Evolutionary conservation across 2,888 invertebrate species (phyloP).

Genomic region (Leptura quadrifasciata): DNA sequence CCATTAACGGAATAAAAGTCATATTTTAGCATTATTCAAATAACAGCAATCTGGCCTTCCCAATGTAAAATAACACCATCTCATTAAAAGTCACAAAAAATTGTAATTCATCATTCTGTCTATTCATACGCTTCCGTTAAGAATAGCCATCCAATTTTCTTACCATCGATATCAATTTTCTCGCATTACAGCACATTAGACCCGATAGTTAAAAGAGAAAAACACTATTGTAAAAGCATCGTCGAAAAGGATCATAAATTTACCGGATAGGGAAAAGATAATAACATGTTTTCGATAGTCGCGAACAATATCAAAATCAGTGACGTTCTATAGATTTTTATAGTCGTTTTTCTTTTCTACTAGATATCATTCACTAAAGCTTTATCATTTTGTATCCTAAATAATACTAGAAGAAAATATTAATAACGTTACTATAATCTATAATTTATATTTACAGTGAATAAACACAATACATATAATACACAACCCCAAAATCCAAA

Average conservation of each 20-base stretch:
- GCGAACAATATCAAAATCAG: constrained; percentile 16
- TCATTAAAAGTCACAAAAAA: constrained; percentile 32
- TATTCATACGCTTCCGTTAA: constrained; percentile 10
- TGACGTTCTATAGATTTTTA: constrained; percentile 15
- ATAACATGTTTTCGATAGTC: constrained; percentile 17
- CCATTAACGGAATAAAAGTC: background rate
- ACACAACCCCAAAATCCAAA: too few relatives aligned
- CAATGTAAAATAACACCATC: constrained; percentile 25
- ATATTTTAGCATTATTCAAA: background rate
- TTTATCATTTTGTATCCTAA: too few relatives aligned
- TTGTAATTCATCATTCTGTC: constrained; percentile 37
- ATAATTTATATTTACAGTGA: too few relatives aligned
- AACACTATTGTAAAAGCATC: constrained; percentile 35
- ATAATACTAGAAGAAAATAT: too few relatives aligned
- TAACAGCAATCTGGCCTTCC: background rate
- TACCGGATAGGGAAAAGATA: constrained; percentile 5
- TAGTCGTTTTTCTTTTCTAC: background rate
- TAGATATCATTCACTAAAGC: too few relatives aligned
- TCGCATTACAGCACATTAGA: constrained; percentile 29
- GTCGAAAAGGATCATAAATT: constrained; percentile 32
- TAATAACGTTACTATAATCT: too few relatives aligned
- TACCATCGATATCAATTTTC: constrained; percentile 39
- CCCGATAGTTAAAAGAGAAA: constrained; percentile 35
- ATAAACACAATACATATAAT: too few relatives aligned
- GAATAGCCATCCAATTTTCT: constrained; percentile 30